Evolutionary conservation across 2,888 invertebrate species (phyloP).

Genomic region (Abscondita cerata): DNA sequence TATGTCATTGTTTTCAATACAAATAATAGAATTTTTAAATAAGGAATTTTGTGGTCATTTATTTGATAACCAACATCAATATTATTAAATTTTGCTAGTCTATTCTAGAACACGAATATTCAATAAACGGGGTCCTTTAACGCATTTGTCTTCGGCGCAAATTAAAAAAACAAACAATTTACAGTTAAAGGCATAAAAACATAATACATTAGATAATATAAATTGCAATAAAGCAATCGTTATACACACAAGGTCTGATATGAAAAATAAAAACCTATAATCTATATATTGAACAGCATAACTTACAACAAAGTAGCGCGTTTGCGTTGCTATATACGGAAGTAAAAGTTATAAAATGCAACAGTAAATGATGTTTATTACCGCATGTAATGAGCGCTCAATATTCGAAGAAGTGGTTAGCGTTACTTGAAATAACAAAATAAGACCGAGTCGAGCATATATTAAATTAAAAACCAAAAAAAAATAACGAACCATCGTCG

Average conservation of each 20-base stretch:
- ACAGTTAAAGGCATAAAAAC: too few species aligned
- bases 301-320: constrained; percentile 10
- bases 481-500: too few species aligned
- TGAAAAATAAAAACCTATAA: constrained; percentile 8
- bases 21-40: too few species aligned
- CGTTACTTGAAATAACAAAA: constrained; percentile 8
- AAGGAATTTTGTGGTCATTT: too few species aligned
- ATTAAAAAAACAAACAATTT: too few species aligned
- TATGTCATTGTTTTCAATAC: too few species aligned
- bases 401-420: constrained; percentile 16
- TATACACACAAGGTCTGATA: background rate
- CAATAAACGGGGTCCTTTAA: too few species aligned
- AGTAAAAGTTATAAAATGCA: constrained; percentile 9
- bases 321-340: constrained; percentile 11
- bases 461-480: background rate
- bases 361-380: constrained; percentile 15
- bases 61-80: too few species aligned
- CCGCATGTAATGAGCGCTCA: constrained; percentile 10
- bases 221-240: constrained; percentile 1
- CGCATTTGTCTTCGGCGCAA: too few species aligned
- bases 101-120: too few species aligned
- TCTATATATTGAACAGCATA: constrained; percentile 1
- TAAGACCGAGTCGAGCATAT: constrained; percentile 4
- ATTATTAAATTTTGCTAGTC: too few species aligned
- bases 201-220: background rate